phyloP scores from a whole-genome alignment of 2,113 vertebrate genomes.

The Sakesphorus luctuosus region DNA sequence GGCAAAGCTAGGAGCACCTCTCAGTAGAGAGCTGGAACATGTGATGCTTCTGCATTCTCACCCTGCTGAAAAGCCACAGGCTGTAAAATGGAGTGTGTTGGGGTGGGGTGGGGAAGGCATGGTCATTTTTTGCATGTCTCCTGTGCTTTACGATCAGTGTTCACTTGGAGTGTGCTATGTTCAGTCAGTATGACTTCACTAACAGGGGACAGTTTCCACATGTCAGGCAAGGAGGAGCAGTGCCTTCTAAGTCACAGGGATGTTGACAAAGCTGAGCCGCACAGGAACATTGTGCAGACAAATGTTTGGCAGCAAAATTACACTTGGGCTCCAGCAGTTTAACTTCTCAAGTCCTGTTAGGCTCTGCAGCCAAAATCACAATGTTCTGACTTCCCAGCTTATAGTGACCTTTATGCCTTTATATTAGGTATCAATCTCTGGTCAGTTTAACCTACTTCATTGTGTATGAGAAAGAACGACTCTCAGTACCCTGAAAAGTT shows the following conservation, averaged over 20 bases:
- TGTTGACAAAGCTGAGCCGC: conserved; percentile 63
- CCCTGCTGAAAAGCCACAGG: background rate
- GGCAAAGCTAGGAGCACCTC: conserved; percentile 24
- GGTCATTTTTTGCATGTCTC: conserved; percentile 12
- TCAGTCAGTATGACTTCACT: conserved; percentile 67
- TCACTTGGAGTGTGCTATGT: background rate
- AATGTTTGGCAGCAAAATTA: conserved; percentile 72
- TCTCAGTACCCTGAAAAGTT: background rate
- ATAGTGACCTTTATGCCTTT: conserved; percentile 10
- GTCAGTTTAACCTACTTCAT: background rate
- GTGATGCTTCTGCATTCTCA: background rate
- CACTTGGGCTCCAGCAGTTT: conserved; percentile 49
- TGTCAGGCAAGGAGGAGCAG: conserved; percentile 49
- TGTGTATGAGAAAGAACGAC: background rate
- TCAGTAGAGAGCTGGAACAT: background rate
- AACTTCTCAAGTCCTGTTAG: conserved; percentile 49
- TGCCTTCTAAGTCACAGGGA: conserved; percentile 46
- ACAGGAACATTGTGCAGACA: conserved; percentile 57
- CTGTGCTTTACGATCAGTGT: background rate
- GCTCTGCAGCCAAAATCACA: conserved; percentile 58
- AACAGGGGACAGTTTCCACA: conserved; percentile 59
- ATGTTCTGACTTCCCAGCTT: conserved; percentile 40
- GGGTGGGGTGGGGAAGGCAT: background rate
- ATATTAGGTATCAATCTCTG: background rate
- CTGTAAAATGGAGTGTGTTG: background rate